phyloP scores from a whole-genome alignment of 2,113 vertebrate species.

The Cyanoliseus patagonus region DNA sequence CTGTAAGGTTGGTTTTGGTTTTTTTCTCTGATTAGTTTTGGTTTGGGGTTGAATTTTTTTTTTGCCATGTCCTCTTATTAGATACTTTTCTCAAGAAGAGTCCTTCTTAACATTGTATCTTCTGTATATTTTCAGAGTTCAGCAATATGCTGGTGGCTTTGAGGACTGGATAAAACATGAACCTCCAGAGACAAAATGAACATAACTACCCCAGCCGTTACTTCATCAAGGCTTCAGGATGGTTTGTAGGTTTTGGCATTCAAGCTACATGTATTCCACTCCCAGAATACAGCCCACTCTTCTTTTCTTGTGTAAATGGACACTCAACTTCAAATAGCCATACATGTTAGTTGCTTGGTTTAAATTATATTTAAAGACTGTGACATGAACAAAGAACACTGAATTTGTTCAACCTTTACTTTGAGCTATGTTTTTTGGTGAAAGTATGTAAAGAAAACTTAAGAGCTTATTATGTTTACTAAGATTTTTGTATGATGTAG shows the following conservation, averaged over 20 bases:
- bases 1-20: rapidly evolving
- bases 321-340: neutral
- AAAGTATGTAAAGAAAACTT: neutral
- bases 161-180: conserved; percentile 87
- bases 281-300: neutral
- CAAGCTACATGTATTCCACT: neutral
- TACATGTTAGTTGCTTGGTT: neutral
- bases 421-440: neutral
- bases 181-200: conserved; percentile 69
- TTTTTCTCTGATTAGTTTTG: neutral
- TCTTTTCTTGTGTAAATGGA: neutral
- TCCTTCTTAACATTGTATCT: neutral
- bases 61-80: neutral
- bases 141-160: conserved; percentile 89
- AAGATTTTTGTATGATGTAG: neutral
- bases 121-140: conserved; percentile 77
- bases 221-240: neutral
- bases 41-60: neutral
- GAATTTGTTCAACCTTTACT: neutral
- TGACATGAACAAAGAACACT: neutral
- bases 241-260: neutral
- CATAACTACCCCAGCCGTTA: neutral
- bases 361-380: neutral
- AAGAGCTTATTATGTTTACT: neutral
- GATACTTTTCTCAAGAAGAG: neutral